Conservation (phyloP, 92 coral and sea anemone species). For the Umimayanthus chanpuru region DNA sequence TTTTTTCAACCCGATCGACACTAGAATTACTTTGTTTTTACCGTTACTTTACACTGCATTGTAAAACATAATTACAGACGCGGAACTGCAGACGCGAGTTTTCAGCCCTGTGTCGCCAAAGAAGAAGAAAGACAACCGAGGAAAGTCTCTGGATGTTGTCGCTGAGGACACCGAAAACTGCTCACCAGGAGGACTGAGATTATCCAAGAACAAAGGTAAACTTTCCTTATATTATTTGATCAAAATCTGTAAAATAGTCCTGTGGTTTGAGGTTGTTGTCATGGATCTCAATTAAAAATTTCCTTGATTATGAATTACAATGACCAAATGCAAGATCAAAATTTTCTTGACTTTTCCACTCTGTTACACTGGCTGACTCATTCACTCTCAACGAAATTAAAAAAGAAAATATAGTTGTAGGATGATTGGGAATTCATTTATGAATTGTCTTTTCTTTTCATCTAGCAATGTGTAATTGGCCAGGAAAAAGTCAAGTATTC, state of each 20-base stretch:
- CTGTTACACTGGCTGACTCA: too few species aligned
- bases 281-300: too few species aligned
- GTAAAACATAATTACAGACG: background rate
- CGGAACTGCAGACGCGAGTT: background rate
- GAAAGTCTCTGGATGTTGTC: slow-evolving; percentile 57
- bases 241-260: background rate
- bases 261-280: too few species aligned
- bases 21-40: background rate
- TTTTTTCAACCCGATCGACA: background rate
- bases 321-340: too few species aligned
- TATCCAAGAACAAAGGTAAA: slow-evolving; percentile 22
- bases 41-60: background rate
- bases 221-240: background rate
- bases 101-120: slow-evolving; percentile 70
- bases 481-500: too few species aligned
- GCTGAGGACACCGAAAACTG: slow-evolving; percentile 55
- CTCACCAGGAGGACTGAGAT: slow-evolving; percentile 43
- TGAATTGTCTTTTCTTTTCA: too few species aligned
- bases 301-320: too few species aligned
- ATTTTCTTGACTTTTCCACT: too few species aligned
- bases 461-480: too few species aligned
- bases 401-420: too few species aligned
- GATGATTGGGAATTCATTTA: too few species aligned
- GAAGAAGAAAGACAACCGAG: slow-evolving; percentile 73
- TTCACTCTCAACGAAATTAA: too few species aligned